Base-by-base conservation (phyloP, 2,113 vertebrate species). In the Platycercus adscitus region DNA sequence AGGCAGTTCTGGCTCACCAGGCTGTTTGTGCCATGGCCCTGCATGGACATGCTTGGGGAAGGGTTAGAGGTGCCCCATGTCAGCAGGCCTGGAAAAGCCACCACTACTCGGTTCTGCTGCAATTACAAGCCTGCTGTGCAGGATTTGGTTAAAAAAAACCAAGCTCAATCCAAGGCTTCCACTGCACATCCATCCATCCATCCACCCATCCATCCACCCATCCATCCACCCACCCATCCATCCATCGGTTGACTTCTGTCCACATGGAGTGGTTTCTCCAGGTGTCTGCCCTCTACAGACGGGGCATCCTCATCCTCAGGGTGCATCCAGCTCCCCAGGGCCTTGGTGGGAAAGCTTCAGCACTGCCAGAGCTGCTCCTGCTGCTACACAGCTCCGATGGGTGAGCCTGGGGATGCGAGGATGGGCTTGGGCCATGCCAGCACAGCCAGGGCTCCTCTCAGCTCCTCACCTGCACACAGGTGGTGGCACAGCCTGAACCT, bases 21-120 rank as follows among this genome's bases (percentile, higher is more conserved):
- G 85, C 23, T 58, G 53, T 81, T 83, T 73, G 64, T 70, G 86
- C 58, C 31, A 4, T 71, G 77, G 82, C n/a, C 61, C 65, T 0
- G 3, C 33, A 39, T 1, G 5, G 84, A 81, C 73, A 55, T 1
- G 26, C 31, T 0, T 0, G 0, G 18, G 91, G 52, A 35, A 80
- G 49, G 31, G n/a, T 8, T 37, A 46, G 56, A 90, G 31, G 0
- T 70, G 71, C 9, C 25, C 19, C 0, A 0, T 37, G 31, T 86
- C n/a, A 90, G 39, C 21, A 91, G n/a, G 44, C 16, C 26, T 70
- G 58, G n/a, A 88, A 88, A 82, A 80, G 35, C 41, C 55, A 50
- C 37, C 49, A 33, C 29, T 44, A 56, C 37, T 56, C 1, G 0
- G 28, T 66, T 44, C 43, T 1, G 1, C 35, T 77, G 44, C 41